Evolutionary conservation across 1,140 invertebrate species (phyloP).

Genomic region (Pogonomyrmex barbatus): DNA sequence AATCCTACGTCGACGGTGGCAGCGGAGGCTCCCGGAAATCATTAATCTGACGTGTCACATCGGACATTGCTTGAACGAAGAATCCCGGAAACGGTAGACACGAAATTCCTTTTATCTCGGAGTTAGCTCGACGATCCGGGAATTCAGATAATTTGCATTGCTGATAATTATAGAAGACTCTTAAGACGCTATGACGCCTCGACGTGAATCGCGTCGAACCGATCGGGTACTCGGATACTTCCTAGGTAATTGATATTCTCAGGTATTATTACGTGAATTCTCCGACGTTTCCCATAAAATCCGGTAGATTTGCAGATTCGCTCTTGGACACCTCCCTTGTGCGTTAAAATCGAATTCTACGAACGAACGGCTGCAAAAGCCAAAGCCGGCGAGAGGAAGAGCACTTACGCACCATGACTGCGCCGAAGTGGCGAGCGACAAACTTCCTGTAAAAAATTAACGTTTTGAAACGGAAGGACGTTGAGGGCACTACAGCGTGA

Average conservation of each 20-base stretch:
- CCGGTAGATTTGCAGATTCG: not conserved
- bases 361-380: constrained; percentile 11
- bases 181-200: constrained; percentile 19
- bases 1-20: constrained; percentile 44
- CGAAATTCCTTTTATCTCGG: constrained; percentile 58
- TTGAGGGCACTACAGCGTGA: constrained; percentile 58
- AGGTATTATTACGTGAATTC: constrained; percentile 31
- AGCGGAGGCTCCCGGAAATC: constrained; percentile 40
- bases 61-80: constrained; percentile 51
- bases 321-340: constrained; percentile 21
- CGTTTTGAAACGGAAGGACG: constrained; percentile 67
- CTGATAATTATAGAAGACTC: constrained; percentile 52
- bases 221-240: not conserved
- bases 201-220: constrained; percentile 9
- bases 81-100: constrained; percentile 57
- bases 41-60: constrained; percentile 58
- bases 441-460: constrained; percentile 59
- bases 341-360: constrained; percentile 33
- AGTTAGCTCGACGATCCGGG: constrained; percentile 34
- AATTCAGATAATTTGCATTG: constrained; percentile 58
- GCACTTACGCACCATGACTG: constrained; percentile 61
- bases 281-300: constrained; percentile 16
- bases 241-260: not conserved
- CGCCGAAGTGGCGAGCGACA: constrained; percentile 59
- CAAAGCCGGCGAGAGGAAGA: constrained; percentile 17